Evolutionary conservation across 2,888 invertebrate genomes (phyloP), one percentile per base, ranked within the genome.

Genomic region (Drosophila prostipennis): DNA sequence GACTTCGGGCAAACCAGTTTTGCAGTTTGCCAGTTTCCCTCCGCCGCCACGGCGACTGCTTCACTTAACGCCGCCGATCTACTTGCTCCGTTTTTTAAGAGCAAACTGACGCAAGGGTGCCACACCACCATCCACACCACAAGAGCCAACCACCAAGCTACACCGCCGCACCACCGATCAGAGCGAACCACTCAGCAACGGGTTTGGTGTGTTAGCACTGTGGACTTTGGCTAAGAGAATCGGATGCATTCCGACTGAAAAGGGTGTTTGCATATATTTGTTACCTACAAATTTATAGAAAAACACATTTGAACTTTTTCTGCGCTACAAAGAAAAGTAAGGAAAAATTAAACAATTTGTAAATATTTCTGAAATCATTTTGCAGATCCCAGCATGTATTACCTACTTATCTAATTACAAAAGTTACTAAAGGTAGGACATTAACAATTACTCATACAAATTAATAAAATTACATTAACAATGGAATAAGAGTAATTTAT

Each of bases 81-180:
- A 45, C 53, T 46, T 67, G 45, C 68, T 55, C 46, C 68, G 64
- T 73, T 84, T 87, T 84, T 84, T 81, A 75, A 87, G 82, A 83
- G 88, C 82, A 83, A 72, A 79, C 83, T 83, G 82, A 83, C 88
- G 82, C 88, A 83, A 85, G 86, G 88, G 88, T 87, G 67, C 52
- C 65, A 32, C 65, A 69, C 77, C 72, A 54, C 67, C 58, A 52
- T 61, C 48, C 37, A 34, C 49, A 45, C 37, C 58, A 29, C 61
- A 61, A 53, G 49, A 53, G 51, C 56, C 58, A 53, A 40, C 65
- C 42, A 54, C 49, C 71, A 49, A 53, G 49, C 43, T 48, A 29
- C 46, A 63, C 63, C 59, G 40, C 46, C 67, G 61, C 72, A 67
- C 74, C 72, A 68, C 77, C 69, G 46, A 48, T 34, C 29, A 8